Evolutionary conservation across 1,140 invertebrate genomes (phyloP).

Genomic region (Papilio glaucus): DNA sequence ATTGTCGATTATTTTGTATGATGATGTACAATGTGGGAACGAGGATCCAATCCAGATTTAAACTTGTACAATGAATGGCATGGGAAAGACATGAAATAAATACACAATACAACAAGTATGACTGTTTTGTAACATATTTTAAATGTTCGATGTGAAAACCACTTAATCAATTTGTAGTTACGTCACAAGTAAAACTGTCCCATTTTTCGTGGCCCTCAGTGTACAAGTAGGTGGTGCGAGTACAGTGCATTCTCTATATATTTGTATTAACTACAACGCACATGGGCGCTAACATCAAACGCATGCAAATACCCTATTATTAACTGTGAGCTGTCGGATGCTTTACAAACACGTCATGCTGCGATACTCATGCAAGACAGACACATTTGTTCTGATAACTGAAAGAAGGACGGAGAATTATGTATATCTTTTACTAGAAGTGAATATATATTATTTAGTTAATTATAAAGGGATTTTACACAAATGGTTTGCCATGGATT

Average conservation of each 20-base stretch:
- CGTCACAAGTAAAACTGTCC: neutral
- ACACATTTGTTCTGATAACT: neutral
- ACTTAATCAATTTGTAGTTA: neutral
- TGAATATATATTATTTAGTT: too few relatives aligned
- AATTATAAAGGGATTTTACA: too few relatives aligned
- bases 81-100: neutral
- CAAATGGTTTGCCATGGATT: too few relatives aligned
- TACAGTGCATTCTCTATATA: conserved; percentile 22
- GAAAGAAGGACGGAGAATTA: neutral
- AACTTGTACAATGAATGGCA: conserved; percentile 25
- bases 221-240: conserved; percentile 11
- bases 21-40: neutral
- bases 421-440: too few relatives aligned
- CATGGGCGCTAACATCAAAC: conserved; percentile 19
- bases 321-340: conserved; percentile 27
- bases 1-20: neutral
- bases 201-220: conserved; percentile 22
- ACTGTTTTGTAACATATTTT: too few relatives aligned
- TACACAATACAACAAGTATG: too few relatives aligned
- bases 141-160: neutral
- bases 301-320: conserved; percentile 33
- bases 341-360: conserved; percentile 30
- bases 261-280: conserved; percentile 31
- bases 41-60: neutral
- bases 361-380: conserved; percentile 7